Base-by-base conservation (phyloP, 2,888 invertebrate species). In the Thyatira batis region DNA sequence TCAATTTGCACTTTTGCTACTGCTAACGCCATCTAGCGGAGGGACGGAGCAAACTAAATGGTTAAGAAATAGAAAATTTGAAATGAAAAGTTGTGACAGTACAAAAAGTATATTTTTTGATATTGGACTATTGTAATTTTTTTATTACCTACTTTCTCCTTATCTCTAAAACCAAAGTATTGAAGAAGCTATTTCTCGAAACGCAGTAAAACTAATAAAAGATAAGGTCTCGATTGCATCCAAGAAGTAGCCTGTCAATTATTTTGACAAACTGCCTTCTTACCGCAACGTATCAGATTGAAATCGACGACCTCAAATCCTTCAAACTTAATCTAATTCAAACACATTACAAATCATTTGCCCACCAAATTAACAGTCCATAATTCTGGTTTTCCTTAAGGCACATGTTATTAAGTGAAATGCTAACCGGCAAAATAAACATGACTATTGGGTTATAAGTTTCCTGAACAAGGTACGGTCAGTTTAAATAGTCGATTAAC, bases 401-500 rank as follows among this genome's bases (percentile, higher is more conserved):
- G 27, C 20, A 27, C 13, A 48, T 10, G 20, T 27, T 13, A 48
- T 20, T 27, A 27, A 27, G 8, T 11, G 48, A 48, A 48, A 27
- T 27, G 48, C 10, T 48, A 48, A 48, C 27, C 27, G 39, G 27
- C 28, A 48, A 10, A 48, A 27, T 27, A 48, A 48, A 48, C 46
- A 46, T 5, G 10, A 46, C 28, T 48, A 27, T 48, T 48, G 9
- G 13, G 48, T 27, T n/a, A 23, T 20, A 17, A 28, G 48, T 27
- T 48, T 20, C 48, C 48, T 48, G 46, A 46, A 46, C 33, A 33
- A 33, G 33, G 33, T 33, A 33, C 13, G 39, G 1, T 17, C 17
- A 17, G 48, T 27, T 13, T 27, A 48, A 48, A 48, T 27, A 48
- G 45, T 21, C 20, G 21, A 48, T 48, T 53, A 50, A 53, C 39